Conservation (phyloP, 2,797 vertebrate genomes). For the Selene dorsalis region DNA sequence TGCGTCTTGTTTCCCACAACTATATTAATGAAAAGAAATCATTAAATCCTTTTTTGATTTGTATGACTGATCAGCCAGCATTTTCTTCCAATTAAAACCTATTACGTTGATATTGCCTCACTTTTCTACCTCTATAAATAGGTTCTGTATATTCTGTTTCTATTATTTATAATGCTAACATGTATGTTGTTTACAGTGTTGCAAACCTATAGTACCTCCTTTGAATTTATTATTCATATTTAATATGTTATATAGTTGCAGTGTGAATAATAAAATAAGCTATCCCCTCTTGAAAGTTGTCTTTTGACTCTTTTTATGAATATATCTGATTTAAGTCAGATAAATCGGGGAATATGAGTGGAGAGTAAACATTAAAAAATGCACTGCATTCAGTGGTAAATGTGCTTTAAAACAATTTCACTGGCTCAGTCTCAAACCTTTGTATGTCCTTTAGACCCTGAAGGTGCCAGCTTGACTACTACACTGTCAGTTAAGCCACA, state of each 20-base stretch:
- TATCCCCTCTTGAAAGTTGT: background rate
- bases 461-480: background rate
- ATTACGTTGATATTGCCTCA: too few species aligned
- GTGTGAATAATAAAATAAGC: conserved; percentile 5
- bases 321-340: background rate
- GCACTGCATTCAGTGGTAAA: background rate
- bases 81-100: too few species aligned
- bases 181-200: background rate
- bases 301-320: background rate
- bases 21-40: background rate
- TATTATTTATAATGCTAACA: background rate
- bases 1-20: too few species aligned
- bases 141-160: background rate
- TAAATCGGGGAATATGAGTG: background rate
- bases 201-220: background rate
- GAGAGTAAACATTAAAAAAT: background rate
- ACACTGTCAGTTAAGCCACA: background rate
- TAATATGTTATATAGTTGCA: background rate
- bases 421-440: too few species aligned
- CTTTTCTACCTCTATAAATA: background rate
- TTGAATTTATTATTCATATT: background rate
- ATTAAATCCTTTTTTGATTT: too few species aligned
- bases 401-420: too few species aligned
- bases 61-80: too few species aligned
- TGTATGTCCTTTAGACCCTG: too few species aligned